A percentile compares a stretch with the other conserved stretches of the same genome.
Evolutionary conservation across 2,888 invertebrate genomes (phyloP).

Genomic region (Lycophotia porphyrea): DNA sequence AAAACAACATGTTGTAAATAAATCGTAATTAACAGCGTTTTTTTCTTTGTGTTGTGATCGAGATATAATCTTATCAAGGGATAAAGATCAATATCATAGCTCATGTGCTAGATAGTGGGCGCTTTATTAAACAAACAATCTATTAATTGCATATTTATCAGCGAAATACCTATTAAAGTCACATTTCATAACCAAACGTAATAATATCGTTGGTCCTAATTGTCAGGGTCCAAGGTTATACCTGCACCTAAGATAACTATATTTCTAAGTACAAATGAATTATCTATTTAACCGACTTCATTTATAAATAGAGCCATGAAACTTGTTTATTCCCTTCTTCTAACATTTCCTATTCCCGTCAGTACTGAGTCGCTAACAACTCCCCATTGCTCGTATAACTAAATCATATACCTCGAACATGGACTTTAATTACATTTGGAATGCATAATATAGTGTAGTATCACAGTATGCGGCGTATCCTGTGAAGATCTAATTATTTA

Average conservation of each 20-base stretch:
- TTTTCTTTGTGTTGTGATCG: neutral
- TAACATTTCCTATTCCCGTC: slow-evolving; percentile 8
- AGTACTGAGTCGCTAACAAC: slow-evolving; percentile 24
- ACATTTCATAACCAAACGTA: neutral
- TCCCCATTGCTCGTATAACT: slow-evolving; percentile 28
- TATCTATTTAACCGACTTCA: too few species aligned
- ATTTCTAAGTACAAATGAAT: neutral
- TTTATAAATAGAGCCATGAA: neutral
- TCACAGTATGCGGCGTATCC: slow-evolving; percentile 35
- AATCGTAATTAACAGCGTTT: neutral
- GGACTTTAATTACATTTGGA: slow-evolving; percentile 45
- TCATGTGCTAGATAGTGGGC: slow-evolving; percentile 10
- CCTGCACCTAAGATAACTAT: neutral
- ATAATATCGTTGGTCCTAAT: neutral
- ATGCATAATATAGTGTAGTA: slow-evolving; percentile 45
- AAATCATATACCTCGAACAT: slow-evolving; percentile 44
- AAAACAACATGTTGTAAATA: slow-evolving; percentile 1
- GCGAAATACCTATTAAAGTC: neutral
- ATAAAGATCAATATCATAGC: slow-evolving; percentile 37
- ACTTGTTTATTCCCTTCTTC: neutral
- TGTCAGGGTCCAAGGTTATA: neutral
- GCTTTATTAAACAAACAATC: slow-evolving; percentile 21
- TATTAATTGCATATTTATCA: slow-evolving; percentile 33
- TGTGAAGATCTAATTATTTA: slow-evolving; percentile 61
- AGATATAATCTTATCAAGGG: slow-evolving; percentile 31